Evolutionary conservation across 2,113 vertebrate species (phyloP), one percentile per base, ranked within the genome.

Genomic region (Menidia beryllina): DNA sequence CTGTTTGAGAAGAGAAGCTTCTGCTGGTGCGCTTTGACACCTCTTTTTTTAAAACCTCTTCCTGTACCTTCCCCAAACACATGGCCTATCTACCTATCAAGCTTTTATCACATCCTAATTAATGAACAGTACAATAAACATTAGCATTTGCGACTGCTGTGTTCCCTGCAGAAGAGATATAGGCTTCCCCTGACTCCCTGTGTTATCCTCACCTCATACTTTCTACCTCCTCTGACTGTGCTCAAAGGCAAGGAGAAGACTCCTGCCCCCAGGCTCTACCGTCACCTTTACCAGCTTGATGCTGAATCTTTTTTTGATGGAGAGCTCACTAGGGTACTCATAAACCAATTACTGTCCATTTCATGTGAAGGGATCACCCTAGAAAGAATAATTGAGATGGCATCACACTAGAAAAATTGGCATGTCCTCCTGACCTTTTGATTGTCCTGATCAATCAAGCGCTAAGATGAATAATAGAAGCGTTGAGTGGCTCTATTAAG

Each of bases 121-220:
- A 91, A 92, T 91, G 87, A 90, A 86, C 86, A 69, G 72, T 54
- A 86, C 82, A 82, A 82, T 91, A 90, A 89, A 91, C 75, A 89
- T 89, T 88, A 90, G 81, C 82, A 75, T 73, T 56, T 69, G 77
- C 69, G 39, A 78, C 75, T 38, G 72, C 83, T 69, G 81, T 84
- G 86, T 89, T 86, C 86, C n/a, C n/a, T n/a, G n/a, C n/a, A n/a
- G n/a, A n/a, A n/a, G n/a, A n/a, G n/a, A n/a, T n/a, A n/a, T n/a
- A n/a, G n/a, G n/a, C n/a, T 88, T 91, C 84, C 85, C 86, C 52
- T 52, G 84, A 82, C 69, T 20, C 49, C n/a, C 25, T 64, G 69
- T 63, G 76, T 58, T 62, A 53, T 61, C 82, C 72, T 84, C 63
- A 78, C 85, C 78, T 83, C 43, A 49, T 75, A 73, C 73, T 7